Percentiles rank a stretch among this genome's conserved stretches.
Conservation (phyloP, 2,888 invertebrate genomes). For the Platerodrilus igneus region DNA sequence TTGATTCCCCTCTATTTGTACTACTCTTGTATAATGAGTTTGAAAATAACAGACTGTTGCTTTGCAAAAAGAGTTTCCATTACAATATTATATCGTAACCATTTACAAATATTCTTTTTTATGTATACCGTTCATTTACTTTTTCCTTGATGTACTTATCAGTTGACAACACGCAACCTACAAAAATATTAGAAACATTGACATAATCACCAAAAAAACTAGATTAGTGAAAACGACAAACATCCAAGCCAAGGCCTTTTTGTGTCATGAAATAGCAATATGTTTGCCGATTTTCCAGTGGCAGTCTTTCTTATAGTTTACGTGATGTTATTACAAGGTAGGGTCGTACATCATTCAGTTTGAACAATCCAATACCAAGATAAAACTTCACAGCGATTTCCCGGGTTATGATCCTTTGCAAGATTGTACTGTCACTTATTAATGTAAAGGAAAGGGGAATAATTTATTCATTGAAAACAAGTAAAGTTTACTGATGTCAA, state of each 20-base stretch:
- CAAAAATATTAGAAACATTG: conserved; percentile 26
- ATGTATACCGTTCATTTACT: too few relatives aligned
- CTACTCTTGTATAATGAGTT: too few relatives aligned
- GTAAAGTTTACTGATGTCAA: conserved; percentile 10
- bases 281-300: conserved; percentile 32
- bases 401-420: conserved; percentile 6
- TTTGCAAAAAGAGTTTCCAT: too few relatives aligned
- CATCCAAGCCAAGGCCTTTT: conserved; percentile 17
- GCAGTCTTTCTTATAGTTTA: conserved; percentile 34
- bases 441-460: conserved; percentile 2
- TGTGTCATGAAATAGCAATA: conserved; percentile 26
- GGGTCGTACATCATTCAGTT: conserved; percentile 33
- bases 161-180: conserved; percentile 29
- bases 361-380: conserved; percentile 26
- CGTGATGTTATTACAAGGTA: conserved; percentile 35
- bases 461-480: conserved; percentile 3
- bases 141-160: too few relatives aligned
- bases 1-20: too few relatives aligned
- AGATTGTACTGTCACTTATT: conserved; percentile 15
- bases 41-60: too few relatives aligned
- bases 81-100: too few relatives aligned
- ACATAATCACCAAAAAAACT: conserved; percentile 25
- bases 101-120: too few relatives aligned
- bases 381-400: conserved; percentile 16
- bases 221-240: conserved; percentile 26